Evolutionary conservation across 1,140 invertebrate genomes (phyloP), one percentile per base, ranked within the genome.

Genomic region (Chironomus striatipennis): DNA sequence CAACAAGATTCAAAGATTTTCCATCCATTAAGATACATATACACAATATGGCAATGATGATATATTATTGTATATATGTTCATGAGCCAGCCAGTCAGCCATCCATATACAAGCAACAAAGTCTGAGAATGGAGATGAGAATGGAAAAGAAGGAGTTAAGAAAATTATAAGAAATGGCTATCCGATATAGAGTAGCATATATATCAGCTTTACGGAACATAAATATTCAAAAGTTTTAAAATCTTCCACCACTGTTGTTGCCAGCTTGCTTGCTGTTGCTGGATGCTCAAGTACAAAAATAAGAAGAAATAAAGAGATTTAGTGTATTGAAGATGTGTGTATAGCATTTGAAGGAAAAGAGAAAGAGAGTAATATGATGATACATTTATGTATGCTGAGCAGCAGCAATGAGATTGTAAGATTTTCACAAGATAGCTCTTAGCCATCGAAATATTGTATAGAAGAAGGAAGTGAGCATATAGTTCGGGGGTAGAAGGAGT

Each of bases 381-480:
- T 70, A 21, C 17, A 20, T 70, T 70, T 70, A 70, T 70, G 65
- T 70, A 70, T 70, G 65, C 65, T 70, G 17, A 18, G 65, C 17
- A 70, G 65, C 65, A 70, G 65, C 47, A 70, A 70, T 70, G 65
- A 70, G 65, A 70, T 70, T 70, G 17, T 70, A 21, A 20, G 65
- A 70, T 70, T 70, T 70, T 21, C 47, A 57, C 47, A 57, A 57
- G 65, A 70, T 70, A 70, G 65, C 65, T 70, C 65, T 70, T 70
- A 70, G 65, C 65, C 65, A 18, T 9, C 47, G n/a, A 57, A 57
- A 57, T 57, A 57, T n/a, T n/a, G n/a, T 57, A 15, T 57, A 57
- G 47, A 47, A 47, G 43, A 57, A 15, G 47, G n/a, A 57, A 57
- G n/a, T 57, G 47, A 57, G 24, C n/a, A 57, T 57, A 15, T 12